A percentile compares a stretch with the other conserved stretches of the same genome.
Evolutionary conservation across 2,888 invertebrate genomes (phyloP).

Genomic region (Steinernema hermaphroditum): DNA sequence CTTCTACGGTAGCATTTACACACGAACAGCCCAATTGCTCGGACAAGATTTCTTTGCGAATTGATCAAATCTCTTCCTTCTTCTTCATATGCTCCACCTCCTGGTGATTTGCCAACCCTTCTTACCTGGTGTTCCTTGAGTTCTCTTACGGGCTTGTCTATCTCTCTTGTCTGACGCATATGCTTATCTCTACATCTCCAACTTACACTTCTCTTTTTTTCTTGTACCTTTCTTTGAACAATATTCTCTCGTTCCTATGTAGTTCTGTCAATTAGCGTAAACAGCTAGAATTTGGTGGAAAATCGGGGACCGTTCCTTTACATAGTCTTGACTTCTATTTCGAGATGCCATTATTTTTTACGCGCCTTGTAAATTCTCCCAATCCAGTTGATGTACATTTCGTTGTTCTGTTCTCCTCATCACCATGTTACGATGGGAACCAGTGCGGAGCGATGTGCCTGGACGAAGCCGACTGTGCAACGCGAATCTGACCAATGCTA

Average conservation of each 20-base stretch:
- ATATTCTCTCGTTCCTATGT: conserved; percentile 2
- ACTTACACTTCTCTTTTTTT: background rate
- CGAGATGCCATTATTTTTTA: conserved; percentile 9
- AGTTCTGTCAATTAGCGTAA: background rate
- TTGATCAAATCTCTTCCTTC: background rate
- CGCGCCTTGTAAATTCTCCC: background rate
- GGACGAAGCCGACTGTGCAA: background rate
- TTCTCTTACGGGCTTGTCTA: conserved; percentile 29
- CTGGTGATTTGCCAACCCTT: conserved; percentile 10
- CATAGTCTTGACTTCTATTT: conserved; percentile 12
- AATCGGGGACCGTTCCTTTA: background rate
- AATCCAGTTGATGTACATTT: background rate
- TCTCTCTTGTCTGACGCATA: conserved; percentile 5
- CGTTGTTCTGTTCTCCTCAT: background rate
- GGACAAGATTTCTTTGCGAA: conserved; percentile 20
- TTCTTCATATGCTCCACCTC: background rate
- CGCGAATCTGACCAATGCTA: background rate
- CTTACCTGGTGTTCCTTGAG: conserved; percentile 28
- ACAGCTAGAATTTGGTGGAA: conserved; percentile 18
- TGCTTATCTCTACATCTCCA: conserved; percentile 1
- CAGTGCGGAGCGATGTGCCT: background rate
- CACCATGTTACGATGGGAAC: background rate
- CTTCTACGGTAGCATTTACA: background rate
- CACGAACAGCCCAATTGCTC: background rate
- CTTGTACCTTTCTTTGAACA: conserved; percentile 4